Base-by-base conservation (phyloP, 2,113 vertebrate species). In the Elephas maximus region DNA sequence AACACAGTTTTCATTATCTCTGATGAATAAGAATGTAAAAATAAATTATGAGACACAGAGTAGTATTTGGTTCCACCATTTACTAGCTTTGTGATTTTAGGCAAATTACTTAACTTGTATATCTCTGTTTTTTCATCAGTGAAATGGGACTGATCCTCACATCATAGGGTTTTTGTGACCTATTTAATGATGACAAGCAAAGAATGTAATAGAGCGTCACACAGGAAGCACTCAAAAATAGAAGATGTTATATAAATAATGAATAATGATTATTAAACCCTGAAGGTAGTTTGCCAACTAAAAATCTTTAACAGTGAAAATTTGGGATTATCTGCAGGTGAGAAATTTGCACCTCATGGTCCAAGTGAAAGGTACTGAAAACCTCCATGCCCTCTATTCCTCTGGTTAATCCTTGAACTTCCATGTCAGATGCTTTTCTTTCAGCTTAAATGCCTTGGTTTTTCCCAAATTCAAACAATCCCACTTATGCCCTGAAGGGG, bases 401-500 rank as follows among this genome's bases (percentile, higher is more conserved):
- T 48, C 48, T 12, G 71, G 45, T 7, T 80, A 80, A 44, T 93
- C 33, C 20, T 82, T 85, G 30, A 92, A 78, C 86, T 86, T 78
- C 37, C 21, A 48, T 6, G 2, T 37, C 15, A 51, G n/a, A 53
- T 6, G 4, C 14, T 33, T 67, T 65, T 65, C 28, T 78, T 91
- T 65, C 2, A 62, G 15, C 23, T 79, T 48, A 79, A 83, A 73
- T 20, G 7, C 10, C 2, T 71, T 78, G 15, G 8, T 37, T 92
- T 73, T 67, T 93, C 24, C 57, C 90, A 51, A 91, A 89, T 60
- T n/a, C 53, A 41, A 78, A 83, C 28, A 92, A 73, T 86, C 23
- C 6, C 8, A 6, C 5, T 9, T 78, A 74, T 23, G 44, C 37
- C 37, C 37, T 37, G 24, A 8, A 97, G 12, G 89, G 6, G 4